Evolutionary conservation across 2,888 invertebrate species (phyloP).

Genomic region (Odontomyia ornata): DNA sequence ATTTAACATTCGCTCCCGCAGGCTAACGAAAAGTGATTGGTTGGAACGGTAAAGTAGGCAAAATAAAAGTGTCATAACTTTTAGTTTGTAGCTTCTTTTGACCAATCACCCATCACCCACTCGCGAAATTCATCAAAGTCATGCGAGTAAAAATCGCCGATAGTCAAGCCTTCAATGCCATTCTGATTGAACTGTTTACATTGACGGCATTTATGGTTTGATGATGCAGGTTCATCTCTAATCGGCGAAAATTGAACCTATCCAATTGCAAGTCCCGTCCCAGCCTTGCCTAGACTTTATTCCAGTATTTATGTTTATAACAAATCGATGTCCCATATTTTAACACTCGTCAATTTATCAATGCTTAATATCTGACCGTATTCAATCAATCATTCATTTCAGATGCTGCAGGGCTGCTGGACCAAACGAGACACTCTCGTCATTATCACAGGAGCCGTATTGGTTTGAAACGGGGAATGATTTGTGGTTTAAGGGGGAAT

Average conservation of each 20-base stretch:
- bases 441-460: background rate
- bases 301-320: background rate
- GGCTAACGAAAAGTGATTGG: background rate
- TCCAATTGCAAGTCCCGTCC: slow-evolving; percentile 17
- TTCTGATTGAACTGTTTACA: slow-evolving; percentile 1
- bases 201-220: background rate
- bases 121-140: background rate
- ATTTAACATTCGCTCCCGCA: background rate
- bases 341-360: slow-evolving; percentile 23
- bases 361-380: slow-evolving; percentile 23
- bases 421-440: background rate
- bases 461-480: background rate
- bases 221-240: background rate
- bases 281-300: background rate
- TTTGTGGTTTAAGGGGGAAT: background rate
- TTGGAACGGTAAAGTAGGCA: background rate
- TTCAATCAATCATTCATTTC: slow-evolving; percentile 25
- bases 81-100: background rate
- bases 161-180: slow-evolving; percentile 16
- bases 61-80: background rate
- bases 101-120: background rate
- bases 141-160: background rate
- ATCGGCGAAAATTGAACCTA: slow-evolving; percentile 11
- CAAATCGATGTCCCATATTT: slow-evolving; percentile 37
- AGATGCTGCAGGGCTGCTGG: background rate